Evolutionary conservation across 2,113 vertebrate species (phyloP).

Genomic region (Phylloscopus trochilus): DNA sequence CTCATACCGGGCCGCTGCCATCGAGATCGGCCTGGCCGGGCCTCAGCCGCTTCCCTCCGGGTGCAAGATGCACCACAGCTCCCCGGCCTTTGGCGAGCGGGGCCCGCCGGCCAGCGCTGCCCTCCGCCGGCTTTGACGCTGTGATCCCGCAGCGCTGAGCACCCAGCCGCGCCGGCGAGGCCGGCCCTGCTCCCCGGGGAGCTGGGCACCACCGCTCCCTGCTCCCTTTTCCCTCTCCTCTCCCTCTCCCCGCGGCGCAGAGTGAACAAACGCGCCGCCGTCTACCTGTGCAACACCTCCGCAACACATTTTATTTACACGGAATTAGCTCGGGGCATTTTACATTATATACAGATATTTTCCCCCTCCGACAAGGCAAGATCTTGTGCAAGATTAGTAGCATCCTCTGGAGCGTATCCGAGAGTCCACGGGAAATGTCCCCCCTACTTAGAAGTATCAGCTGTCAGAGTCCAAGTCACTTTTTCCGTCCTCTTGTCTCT

Average conservation of each 20-base stretch:
- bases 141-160: neutral
- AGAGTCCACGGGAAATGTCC: conserved; percentile 23
- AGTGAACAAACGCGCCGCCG: conserved; percentile 1
- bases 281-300: conserved; percentile 85
- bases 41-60: neutral
- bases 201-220: neutral
- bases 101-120: neutral
- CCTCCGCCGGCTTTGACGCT: neutral
- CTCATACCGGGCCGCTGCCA: neutral
- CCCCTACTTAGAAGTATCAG: conserved; percentile 74
- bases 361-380: conserved; percentile 72
- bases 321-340: conserved; percentile 52
- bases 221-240: neutral
- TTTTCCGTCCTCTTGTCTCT: conserved; percentile 85
- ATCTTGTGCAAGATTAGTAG: conserved; percentile 80
- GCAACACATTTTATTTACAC: conserved; percentile 78
- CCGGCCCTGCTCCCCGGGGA: neutral
- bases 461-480: conserved; percentile 96
- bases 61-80: too few relatives aligned
- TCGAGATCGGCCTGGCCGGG: neutral
- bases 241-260: neutral
- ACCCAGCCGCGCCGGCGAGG: neutral
- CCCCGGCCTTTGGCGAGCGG: neutral
- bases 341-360: conserved; percentile 83
- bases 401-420: conserved; percentile 67